These are phyloP conservation scores for Maniola hyperantus DNA, from an alignment of 2,888 invertebrate species.

Conservation along the genomic window DNA sequence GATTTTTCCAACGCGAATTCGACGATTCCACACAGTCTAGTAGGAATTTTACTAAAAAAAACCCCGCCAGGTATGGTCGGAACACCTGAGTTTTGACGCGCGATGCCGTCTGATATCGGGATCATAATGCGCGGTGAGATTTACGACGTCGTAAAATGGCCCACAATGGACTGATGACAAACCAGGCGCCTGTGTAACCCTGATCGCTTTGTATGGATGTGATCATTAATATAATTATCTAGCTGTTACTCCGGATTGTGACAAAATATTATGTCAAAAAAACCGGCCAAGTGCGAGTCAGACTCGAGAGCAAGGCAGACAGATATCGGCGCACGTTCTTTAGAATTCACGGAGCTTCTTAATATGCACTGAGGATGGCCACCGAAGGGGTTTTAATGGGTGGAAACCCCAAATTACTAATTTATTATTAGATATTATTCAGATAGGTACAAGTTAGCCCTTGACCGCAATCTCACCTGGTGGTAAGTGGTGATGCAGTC, in stretches of 20 bases:
- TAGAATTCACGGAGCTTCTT: neutral
- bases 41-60: conserved; percentile 33
- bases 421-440: too few species aligned
- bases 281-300: too few species aligned
- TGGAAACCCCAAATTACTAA: too few species aligned
- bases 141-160: conserved; percentile 70
- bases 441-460: too few species aligned
- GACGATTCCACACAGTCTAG: conserved; percentile 33
- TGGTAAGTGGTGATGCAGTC: too few species aligned
- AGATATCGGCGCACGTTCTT: too few species aligned
- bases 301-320: too few species aligned
- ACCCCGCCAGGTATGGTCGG: conserved; percentile 34
- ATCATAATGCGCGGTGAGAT: conserved; percentile 63
- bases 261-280: too few species aligned
- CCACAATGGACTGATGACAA: conserved; percentile 60
- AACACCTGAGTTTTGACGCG: conserved; percentile 48
- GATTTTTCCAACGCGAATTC: conserved; percentile 17
- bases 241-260: too few species aligned
- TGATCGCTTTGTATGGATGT: conserved; percentile 5
- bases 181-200: conserved; percentile 49
- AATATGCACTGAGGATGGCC: neutral
- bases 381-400: too few species aligned
- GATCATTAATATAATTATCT: neutral
- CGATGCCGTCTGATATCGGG: conserved; percentile 64
- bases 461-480: too few species aligned